Evolutionary conservation across 2,797 vertebrate species (phyloP).

Genomic region (Parambassis ranga): DNA sequence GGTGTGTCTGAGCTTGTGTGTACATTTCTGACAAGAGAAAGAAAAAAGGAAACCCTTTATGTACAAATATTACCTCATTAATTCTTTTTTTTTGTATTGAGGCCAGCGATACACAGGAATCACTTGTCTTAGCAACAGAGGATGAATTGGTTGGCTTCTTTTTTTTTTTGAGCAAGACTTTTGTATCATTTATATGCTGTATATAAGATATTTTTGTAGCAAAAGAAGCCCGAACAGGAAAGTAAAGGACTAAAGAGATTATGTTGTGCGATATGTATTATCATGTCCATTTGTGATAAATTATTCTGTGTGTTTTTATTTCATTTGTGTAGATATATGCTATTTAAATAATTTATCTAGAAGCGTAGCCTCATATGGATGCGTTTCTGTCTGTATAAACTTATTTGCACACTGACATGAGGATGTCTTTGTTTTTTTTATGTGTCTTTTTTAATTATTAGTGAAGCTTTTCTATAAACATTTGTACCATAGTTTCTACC

Average conservation of each 20-base stretch:
- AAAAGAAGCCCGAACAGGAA: conserved; percentile 82
- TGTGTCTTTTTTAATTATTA: conserved; percentile 82
- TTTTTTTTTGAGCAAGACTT: conserved; percentile 84
- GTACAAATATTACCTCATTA: conserved; percentile 99
- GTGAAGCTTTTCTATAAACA: conserved; percentile 89
- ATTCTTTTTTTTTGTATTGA: conserved; percentile 92
- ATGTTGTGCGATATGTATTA: conserved; percentile 83
- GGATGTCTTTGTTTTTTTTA: conserved; percentile 86
- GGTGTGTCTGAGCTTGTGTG: conserved; percentile 72
- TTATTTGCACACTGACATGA: conserved; percentile 98
- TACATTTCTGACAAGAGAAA: conserved; percentile 73
- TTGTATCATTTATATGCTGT: conserved; percentile 89
- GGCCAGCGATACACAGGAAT: conserved; percentile 78
- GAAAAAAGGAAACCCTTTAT: conserved; percentile 82
- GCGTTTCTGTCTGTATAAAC: conserved; percentile 98
- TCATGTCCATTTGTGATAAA: conserved; percentile 91
- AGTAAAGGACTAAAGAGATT: conserved; percentile 80
- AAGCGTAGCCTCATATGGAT: conserved; percentile 91
- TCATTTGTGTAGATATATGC: conserved; percentile 96
- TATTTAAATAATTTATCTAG: conserved; percentile 99
- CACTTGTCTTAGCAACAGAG: conserved; percentile 83
- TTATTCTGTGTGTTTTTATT: conserved; percentile 91
- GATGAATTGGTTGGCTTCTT: conserved; percentile 82
- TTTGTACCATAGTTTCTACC: conserved; percentile 89
- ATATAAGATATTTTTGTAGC: conserved; percentile 92